Conservation (phyloP, 2,797 vertebrate species). For the Brotula barbata region DNA sequence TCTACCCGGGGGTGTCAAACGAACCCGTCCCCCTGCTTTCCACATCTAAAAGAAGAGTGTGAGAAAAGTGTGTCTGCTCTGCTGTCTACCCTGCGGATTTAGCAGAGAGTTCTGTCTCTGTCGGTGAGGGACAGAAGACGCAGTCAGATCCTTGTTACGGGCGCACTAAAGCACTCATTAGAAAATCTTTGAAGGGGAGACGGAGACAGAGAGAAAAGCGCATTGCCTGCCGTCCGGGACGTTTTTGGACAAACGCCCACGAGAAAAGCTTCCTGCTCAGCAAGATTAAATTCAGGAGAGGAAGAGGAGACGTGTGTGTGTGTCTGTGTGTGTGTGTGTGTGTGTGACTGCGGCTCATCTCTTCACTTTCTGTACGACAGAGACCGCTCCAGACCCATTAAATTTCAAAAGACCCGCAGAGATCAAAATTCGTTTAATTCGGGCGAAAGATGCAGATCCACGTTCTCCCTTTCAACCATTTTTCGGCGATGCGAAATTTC, state of each 20-base stretch:
- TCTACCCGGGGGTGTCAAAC: constrained; percentile 1
- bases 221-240: constrained; percentile 10
- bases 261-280: constrained; percentile 19
- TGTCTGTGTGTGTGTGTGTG: too few species aligned
- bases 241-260: constrained; percentile 29
- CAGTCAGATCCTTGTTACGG: constrained; percentile 42
- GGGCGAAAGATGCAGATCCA: too few species aligned
- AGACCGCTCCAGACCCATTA: too few species aligned
- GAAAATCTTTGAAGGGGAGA: constrained; percentile 44
- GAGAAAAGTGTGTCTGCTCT: constrained; percentile 24
- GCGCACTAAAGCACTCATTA: constrained; percentile 45
- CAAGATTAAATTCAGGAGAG: constrained; percentile 18
- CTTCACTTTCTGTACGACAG: too few species aligned
- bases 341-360: too few species aligned
- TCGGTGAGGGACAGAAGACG: constrained; percentile 38
- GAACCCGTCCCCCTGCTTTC: background rate
- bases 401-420: too few species aligned
- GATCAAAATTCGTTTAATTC: too few species aligned
- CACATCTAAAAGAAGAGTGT: constrained; percentile 16
- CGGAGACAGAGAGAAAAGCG: constrained; percentile 6
- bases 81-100: constrained; percentile 45
- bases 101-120: constrained; percentile 27
- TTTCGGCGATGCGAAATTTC: too few species aligned
- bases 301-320: too few species aligned
- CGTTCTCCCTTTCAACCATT: too few species aligned